These are phyloP conservation scores for Hydropotes inermis DNA, from an alignment of 2,113 vertebrate genomes.

Conservation along the genomic window DNA sequence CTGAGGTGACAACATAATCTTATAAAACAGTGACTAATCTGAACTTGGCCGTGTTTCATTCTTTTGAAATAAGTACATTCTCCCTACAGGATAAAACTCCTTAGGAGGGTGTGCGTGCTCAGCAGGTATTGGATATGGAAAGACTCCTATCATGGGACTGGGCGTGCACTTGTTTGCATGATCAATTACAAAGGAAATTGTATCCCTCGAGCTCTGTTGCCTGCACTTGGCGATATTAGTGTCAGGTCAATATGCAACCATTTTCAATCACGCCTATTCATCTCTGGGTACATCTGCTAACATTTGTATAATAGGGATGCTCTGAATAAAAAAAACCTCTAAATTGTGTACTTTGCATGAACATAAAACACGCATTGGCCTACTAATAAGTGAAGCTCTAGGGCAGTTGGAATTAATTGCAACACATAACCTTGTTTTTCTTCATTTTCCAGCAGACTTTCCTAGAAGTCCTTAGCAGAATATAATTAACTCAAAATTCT, in stretches of 20 bases:
- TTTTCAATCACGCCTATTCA: neutral
- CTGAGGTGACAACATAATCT: neutral
- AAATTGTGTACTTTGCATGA: neutral
- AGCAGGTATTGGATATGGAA: neutral
- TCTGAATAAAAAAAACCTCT: neutral
- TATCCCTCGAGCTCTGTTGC: conserved; percentile 9
- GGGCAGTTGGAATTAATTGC: neutral
- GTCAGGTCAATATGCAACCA: neutral
- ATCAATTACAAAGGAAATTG: neutral
- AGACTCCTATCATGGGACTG: conserved; percentile 52
- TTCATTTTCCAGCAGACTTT: neutral
- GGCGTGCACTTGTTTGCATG: conserved; percentile 47
- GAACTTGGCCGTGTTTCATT: neutral
- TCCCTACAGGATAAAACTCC: neutral
- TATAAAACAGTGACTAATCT: neutral
- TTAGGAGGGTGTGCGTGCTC: neutral
- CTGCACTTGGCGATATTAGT: neutral
- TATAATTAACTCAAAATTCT: neutral
- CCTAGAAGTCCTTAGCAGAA: neutral
- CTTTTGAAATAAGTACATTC: neutral
- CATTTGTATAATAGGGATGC: neutral
- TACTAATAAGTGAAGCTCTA: neutral
- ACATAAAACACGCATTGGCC: neutral
- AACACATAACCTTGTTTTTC: neutral
- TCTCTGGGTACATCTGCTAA: neutral